These are phyloP conservation scores for Armadillidium nasatum DNA, from an alignment of 1,140 invertebrate genomes.

Conservation along the genomic window DNA sequence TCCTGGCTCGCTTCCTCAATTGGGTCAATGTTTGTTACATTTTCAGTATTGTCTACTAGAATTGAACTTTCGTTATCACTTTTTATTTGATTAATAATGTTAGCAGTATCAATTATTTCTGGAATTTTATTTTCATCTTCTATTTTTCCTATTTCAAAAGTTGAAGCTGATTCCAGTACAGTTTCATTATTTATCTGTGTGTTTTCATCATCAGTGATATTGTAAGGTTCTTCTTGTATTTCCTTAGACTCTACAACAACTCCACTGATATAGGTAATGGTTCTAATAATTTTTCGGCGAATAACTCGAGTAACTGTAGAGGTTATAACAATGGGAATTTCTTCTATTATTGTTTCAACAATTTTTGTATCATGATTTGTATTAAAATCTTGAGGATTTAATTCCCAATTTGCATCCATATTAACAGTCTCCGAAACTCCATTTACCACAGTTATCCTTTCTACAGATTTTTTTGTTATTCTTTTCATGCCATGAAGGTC, in stretches of 20 bases:
- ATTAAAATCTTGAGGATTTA: not conserved
- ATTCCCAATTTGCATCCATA: not conserved
- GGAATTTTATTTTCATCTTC: not conserved
- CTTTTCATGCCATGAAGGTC: too few species aligned
- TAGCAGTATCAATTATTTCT: not conserved
- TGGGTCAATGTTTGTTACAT: too few species aligned
- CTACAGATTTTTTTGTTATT: too few species aligned
- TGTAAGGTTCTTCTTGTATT: constrained; percentile 30
- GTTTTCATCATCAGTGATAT: constrained; percentile 11
- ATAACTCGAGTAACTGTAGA: constrained; percentile 15
- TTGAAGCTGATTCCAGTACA: not conserved
- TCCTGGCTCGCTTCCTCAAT: too few species aligned
- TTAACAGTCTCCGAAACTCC: too few species aligned
- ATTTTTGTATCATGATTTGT: not conserved
- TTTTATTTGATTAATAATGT: too few species aligned
- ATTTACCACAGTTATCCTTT: too few species aligned
- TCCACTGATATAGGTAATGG: constrained; percentile 28
- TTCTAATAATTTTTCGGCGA: constrained; percentile 24
- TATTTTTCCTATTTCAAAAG: not conserved
- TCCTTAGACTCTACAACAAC: constrained; percentile 32
- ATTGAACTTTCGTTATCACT: too few species aligned
- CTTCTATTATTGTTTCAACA: constrained; percentile 7
- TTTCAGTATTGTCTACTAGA: too few species aligned
- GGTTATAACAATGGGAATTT: not conserved
- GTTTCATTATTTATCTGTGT: not conserved